These are phyloP conservation scores for Drosophila mayaguana DNA, from an alignment of 2,888 invertebrate genomes.

Conservation along the genomic window DNA sequence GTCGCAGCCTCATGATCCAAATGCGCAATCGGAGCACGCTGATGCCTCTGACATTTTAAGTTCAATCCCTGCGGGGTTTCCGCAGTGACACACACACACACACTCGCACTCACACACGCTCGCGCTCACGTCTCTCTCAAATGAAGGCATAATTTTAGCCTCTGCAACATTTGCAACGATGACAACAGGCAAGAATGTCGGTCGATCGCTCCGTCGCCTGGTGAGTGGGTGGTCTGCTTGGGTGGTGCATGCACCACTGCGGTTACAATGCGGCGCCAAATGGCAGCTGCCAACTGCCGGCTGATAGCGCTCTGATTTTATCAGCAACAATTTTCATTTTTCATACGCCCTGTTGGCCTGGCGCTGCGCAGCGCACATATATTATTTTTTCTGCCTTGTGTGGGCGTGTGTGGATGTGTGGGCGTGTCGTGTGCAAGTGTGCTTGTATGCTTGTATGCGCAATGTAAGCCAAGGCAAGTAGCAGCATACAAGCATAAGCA, in stretches of 20 bases:
- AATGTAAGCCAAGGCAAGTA: constrained; percentile 73
- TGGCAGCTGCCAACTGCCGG: constrained; percentile 56
- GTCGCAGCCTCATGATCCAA: constrained; percentile 70
- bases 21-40: constrained; percentile 66
- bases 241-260: constrained; percentile 46
- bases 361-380: constrained; percentile 33
- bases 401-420: constrained; percentile 29
- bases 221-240: constrained; percentile 4
- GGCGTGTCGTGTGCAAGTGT: constrained; percentile 30
- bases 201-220: constrained; percentile 24
- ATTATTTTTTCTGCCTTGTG: constrained; percentile 52
- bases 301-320: constrained; percentile 76
- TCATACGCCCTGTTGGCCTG: constrained; percentile 51
- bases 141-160: constrained; percentile 68
- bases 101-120: background rate
- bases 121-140: background rate
- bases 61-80: constrained; percentile 75
- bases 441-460: constrained; percentile 4
- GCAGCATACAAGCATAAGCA: constrained; percentile 57
- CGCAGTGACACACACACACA: constrained; percentile 30
- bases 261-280: constrained; percentile 67
- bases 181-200: constrained; percentile 66
- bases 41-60: constrained; percentile 78
- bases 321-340: constrained; percentile 80
- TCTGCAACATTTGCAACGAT: constrained; percentile 76